Percentiles rank a stretch among this genome's conserved stretches.
Conservation (phyloP, 2,888 invertebrate genomes). For the Cheilosia vulpina region DNA sequence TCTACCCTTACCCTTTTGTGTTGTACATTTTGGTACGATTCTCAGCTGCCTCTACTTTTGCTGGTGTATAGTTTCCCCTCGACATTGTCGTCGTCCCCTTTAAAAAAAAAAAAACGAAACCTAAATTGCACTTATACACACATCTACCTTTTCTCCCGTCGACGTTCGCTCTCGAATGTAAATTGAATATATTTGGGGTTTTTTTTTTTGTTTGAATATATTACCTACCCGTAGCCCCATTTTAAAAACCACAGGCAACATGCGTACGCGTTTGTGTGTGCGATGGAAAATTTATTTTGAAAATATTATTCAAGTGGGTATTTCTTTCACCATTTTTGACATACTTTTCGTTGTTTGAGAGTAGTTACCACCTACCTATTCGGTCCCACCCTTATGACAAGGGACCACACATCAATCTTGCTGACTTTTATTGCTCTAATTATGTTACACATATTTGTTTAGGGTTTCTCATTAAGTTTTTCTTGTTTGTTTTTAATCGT, state of each 20-base stretch:
- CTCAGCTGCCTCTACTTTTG: slow-evolving; percentile 59
- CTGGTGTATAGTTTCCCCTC: slow-evolving; percentile 40
- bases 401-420: slow-evolving; percentile 42
- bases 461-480: slow-evolving; percentile 45
- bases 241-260: background rate
- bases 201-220: slow-evolving; percentile 29
- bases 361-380: background rate
- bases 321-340: slow-evolving; percentile 57
- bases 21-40: slow-evolving; percentile 43
- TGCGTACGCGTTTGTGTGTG: slow-evolving; percentile 48
- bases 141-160: slow-evolving; percentile 17
- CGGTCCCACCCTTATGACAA: slow-evolving; percentile 14
- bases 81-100: slow-evolving; percentile 56
- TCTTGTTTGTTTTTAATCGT: slow-evolving; percentile 52
- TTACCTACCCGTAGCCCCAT: slow-evolving; percentile 24
- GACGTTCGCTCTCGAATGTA: slow-evolving; percentile 34
- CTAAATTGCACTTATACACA: slow-evolving; percentile 59
- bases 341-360: slow-evolving; percentile 58
- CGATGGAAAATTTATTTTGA: slow-evolving; percentile 23
- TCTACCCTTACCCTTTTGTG: slow-evolving; percentile 64
- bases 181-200: slow-evolving; percentile 68
- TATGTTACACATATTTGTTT: slow-evolving; percentile 55
- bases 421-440: slow-evolving; percentile 55
- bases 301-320: slow-evolving; percentile 16
- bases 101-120: slow-evolving; percentile 48